These are phyloP conservation scores for Dallia pectoralis DNA, from an alignment of 2,797 vertebrate species.

Conservation along the genomic window DNA sequence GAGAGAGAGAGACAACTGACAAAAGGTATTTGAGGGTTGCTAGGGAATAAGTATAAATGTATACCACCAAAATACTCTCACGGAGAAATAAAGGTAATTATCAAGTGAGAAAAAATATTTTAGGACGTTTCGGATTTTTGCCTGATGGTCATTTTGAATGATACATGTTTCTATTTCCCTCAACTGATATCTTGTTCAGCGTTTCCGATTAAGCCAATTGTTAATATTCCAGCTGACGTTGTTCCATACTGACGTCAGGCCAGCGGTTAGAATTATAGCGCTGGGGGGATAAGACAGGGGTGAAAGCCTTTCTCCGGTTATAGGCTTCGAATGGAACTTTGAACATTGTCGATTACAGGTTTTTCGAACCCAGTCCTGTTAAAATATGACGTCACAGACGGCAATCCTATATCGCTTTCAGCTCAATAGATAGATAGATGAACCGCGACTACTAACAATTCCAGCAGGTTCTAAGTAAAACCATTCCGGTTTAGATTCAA, in stretches of 20 bases:
- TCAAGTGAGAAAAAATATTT: background rate
- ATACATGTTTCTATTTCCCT: background rate
- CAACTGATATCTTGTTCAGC: background rate
- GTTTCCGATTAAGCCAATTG: background rate
- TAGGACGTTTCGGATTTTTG: background rate
- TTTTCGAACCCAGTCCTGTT: constrained; percentile 32
- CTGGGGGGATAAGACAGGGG: background rate
- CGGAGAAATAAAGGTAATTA: background rate
- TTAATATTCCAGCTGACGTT: background rate
- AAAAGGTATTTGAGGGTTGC: background rate
- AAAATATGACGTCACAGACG: constrained; percentile 53
- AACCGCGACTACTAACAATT: background rate
- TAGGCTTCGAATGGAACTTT: constrained; percentile 55
- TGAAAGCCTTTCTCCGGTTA: constrained; percentile 42
- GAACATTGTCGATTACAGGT: constrained; percentile 51
- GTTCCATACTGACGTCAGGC: background rate
- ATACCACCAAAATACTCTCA: background rate
- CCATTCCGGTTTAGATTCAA: background rate
- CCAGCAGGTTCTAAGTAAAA: background rate
- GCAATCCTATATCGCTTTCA: constrained; percentile 23
- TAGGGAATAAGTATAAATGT: background rate
- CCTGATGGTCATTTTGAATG: background rate
- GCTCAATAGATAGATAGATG: background rate
- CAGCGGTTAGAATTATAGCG: constrained; percentile 58
- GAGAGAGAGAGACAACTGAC: background rate